A percentile compares a stretch with the other conserved stretches of the same genome.
Evolutionary conservation across 2,797 vertebrate genomes (phyloP).

Genomic region (Champsocephalus esox): DNA sequence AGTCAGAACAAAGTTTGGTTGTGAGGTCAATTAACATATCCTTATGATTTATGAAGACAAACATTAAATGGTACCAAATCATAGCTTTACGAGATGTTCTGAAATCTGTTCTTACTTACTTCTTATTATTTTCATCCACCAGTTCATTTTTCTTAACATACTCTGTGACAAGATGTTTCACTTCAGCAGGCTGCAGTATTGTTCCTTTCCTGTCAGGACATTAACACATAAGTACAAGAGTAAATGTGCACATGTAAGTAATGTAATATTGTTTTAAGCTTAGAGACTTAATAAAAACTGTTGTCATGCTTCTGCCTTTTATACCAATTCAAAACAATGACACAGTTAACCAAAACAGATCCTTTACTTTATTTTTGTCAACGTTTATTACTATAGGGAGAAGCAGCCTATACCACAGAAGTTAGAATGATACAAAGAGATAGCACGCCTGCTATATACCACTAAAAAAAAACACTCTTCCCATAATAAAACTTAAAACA

Average conservation of each 20-base stretch:
- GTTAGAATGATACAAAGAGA: too few species aligned
- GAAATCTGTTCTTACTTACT: conserved; percentile 83
- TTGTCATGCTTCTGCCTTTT: neutral
- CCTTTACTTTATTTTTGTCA: neutral
- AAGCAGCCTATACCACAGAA: too few species aligned
- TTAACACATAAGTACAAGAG: conserved; percentile 19
- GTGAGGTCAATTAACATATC: neutral
- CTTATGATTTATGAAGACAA: neutral
- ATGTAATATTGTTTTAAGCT: neutral
- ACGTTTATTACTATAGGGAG: neutral
- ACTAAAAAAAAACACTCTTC: too few species aligned
- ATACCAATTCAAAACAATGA: too few species aligned
- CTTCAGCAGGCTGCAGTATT: conserved; percentile 87
- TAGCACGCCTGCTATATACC: too few species aligned
- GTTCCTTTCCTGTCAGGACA: conserved; percentile 88
- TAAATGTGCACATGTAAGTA: neutral
- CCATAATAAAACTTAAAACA: too few species aligned
- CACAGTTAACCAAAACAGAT: too few species aligned
- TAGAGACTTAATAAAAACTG: neutral
- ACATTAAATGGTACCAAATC: neutral
- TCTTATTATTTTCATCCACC: conserved; percentile 92
- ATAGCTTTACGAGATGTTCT: neutral
- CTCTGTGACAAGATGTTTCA: conserved; percentile 88
- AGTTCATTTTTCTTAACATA: conserved; percentile 94
- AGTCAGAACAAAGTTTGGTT: neutral